Conservation (phyloP, 2,113 vertebrate genomes). For the Thunnus thynnus region DNA sequence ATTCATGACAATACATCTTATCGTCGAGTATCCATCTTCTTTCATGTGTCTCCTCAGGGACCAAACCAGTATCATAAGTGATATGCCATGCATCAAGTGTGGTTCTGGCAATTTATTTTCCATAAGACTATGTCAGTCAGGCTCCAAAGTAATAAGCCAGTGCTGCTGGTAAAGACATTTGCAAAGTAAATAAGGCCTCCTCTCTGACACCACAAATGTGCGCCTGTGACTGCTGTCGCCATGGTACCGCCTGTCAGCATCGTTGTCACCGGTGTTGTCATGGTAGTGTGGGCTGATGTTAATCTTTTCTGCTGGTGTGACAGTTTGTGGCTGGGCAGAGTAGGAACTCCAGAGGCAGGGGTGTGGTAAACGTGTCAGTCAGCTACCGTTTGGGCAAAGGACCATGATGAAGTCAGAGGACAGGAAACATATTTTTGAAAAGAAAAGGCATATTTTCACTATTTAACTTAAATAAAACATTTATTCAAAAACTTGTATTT, state of each 20-base stretch:
- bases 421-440: background rate
- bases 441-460: background rate
- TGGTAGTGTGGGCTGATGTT: conserved; percentile 55
- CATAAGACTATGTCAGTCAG: conserved; percentile 60
- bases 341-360: conserved; percentile 36
- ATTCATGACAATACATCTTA: conserved; percentile 68
- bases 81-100: conserved; percentile 50
- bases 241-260: conserved; percentile 53
- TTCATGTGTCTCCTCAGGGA: conserved; percentile 62
- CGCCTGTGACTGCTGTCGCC: conserved; percentile 45
- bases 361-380: conserved; percentile 30
- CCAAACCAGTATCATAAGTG: conserved; percentile 50
- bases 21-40: conserved; percentile 54
- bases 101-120: conserved; percentile 68
- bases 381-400: conserved; percentile 33
- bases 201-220: conserved; percentile 53
- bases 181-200: conserved; percentile 69
- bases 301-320: conserved; percentile 58
- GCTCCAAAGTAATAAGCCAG: conserved; percentile 57
- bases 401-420: background rate
- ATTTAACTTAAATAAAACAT: background rate
- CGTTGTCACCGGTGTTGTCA: conserved; percentile 57
- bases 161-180: conserved; percentile 65
- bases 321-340: conserved; percentile 38
- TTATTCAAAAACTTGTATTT: background rate